Evolutionary conservation across 1,140 invertebrate genomes (phyloP).

Genomic region (Drosophila novamexicana): DNA sequence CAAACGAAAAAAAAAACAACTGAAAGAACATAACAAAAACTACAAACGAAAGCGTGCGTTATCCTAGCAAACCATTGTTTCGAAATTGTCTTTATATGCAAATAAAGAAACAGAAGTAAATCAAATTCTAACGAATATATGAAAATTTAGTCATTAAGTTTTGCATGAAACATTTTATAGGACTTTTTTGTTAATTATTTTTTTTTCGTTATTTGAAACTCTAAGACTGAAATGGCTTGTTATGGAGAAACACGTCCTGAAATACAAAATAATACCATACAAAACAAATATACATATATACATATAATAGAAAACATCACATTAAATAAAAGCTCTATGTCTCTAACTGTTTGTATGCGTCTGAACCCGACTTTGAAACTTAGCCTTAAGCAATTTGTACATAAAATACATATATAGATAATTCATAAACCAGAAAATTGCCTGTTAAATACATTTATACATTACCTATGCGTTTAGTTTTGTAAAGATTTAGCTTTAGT

Average conservation of each 20-base stretch:
- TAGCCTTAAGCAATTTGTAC: conserved; percentile 67
- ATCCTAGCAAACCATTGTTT: conserved; percentile 80
- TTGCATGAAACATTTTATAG: conserved; percentile 39
- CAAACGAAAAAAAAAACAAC: conserved; percentile 22
- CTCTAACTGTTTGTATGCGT: conserved; percentile 52
- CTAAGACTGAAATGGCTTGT: conserved; percentile 84
- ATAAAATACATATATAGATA: conserved; percentile 50
- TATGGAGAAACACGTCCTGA: conserved; percentile 74
- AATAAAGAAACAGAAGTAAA: conserved; percentile 58
- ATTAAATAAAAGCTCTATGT: conserved; percentile 52
- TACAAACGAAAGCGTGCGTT: conserved; percentile 57
- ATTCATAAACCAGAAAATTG: conserved; percentile 75
- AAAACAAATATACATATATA: conserved; percentile 23
- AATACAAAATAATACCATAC: conserved; percentile 50
- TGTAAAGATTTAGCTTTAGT: conserved; percentile 63
- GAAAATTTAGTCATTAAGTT: conserved; percentile 63
- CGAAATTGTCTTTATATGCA: conserved; percentile 66
- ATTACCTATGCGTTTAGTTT: conserved; percentile 61
- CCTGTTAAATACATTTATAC: conserved; percentile 82
- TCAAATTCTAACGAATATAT: conserved; percentile 33
- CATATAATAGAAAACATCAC: conserved; percentile 50
- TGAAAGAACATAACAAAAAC: conserved; percentile 28
- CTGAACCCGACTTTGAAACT: conserved; percentile 67
- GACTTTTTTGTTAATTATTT: conserved; percentile 51
- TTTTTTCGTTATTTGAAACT: conserved; percentile 80